Evolutionary conservation across 1,140 invertebrate species (phyloP), one percentile per base, ranked within the genome.

Genomic region (Drosophila serrata): DNA sequence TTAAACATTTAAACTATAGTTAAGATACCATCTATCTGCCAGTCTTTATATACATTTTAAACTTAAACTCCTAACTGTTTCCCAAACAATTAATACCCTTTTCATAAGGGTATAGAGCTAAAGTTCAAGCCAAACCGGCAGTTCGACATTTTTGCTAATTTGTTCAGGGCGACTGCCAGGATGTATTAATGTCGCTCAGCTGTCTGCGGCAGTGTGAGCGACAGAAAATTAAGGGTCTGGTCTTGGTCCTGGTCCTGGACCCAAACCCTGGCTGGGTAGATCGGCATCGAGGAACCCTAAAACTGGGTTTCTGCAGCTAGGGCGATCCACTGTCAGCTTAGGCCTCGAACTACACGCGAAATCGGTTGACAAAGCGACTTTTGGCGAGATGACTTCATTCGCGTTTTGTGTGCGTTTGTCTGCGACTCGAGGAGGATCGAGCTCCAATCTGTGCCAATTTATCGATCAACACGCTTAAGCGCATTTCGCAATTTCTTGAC

Each of bases 381-480:
- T 69, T 58, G 64, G 64, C 65, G 82, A 88, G 84, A 87, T 87
- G 82, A 87, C 82, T 87, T 87, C 82, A 87, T 87, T 87, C 84
- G 70, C 75, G 78, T 87, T 82, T 87, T 82, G 74, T 81, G 61
- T 82, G 79, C 79, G 79, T 81, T 76, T 87, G 82, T 86, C 56
- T 37, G 37, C 29, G 59, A 39, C 9, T 45, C 31, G 46, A 13
- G 27, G 40, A 69, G 57, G 62, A 68, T 40, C 46, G 19, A n/a
- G 35, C 27, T 29, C 63, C 65, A 68, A 75, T 75, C 64, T 78
- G 75, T 88, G 82, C 84, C 84, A 87, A 87, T 87, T 87, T 87
- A 87, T 87, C 82, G 82, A 87, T 87, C 82, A 87, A 87, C 82
- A 87, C 84, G 82, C 82, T 87, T 87, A 87, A 87, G 82, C 84